phyloP scores from a whole-genome alignment of 2,113 vertebrate species.

The Naja naja region DNA sequence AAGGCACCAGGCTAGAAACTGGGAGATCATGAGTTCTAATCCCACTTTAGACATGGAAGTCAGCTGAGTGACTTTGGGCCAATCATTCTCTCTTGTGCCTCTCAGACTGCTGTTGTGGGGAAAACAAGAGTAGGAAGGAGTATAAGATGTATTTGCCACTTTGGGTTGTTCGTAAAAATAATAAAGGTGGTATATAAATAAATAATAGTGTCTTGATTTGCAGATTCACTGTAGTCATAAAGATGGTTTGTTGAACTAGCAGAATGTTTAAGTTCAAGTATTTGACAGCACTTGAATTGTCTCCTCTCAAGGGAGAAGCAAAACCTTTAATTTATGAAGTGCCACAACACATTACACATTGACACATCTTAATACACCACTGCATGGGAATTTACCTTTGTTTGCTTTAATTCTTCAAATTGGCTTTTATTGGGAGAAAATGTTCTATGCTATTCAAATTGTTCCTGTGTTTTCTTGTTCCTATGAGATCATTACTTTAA shows the following conservation, averaged over 20 bases:
- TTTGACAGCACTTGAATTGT: constrained; percentile 61
- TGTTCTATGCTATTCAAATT: constrained; percentile 61
- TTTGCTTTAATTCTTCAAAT: constrained; percentile 69
- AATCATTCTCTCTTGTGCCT: not conserved
- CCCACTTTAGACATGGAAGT: not conserved
- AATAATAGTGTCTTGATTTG: not conserved
- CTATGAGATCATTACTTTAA: constrained; percentile 54
- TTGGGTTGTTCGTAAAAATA: not conserved
- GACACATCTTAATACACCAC: constrained; percentile 51
- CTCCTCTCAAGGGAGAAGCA: constrained; percentile 53
- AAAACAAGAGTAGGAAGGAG: not conserved
- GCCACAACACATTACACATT: constrained; percentile 67
- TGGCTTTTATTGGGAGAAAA: constrained; percentile 70
- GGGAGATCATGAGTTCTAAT: not conserved
- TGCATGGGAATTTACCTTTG: constrained; percentile 62
- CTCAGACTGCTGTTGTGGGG: not conserved
- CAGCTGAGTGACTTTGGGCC: not conserved
- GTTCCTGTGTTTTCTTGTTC: constrained; percentile 54
- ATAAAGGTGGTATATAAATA: not conserved
- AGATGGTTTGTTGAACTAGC: constrained; percentile 50
- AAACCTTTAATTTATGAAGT: constrained; percentile 70
- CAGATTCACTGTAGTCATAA: constrained; percentile 34
- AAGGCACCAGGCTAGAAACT: not conserved
- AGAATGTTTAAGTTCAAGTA: constrained; percentile 61
- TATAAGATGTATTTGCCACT: not conserved